Conservation (phyloP, 2,888 invertebrate genomes). For the Hyposoter dolosus region DNA sequence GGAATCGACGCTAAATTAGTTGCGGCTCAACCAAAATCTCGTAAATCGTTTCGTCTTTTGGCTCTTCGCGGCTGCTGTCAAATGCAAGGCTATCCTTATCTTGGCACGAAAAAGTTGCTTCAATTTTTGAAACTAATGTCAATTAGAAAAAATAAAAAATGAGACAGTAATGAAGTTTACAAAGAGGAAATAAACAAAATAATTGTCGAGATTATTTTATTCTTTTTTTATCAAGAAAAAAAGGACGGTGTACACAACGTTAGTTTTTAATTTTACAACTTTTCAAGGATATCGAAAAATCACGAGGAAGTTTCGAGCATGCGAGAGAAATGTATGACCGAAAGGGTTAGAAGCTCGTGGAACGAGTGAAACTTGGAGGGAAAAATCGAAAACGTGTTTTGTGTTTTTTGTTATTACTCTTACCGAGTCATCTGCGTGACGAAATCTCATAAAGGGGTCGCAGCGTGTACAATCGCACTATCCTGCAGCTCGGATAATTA, state of each 20-base stretch:
- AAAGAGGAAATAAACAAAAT: background rate
- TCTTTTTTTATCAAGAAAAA: background rate
- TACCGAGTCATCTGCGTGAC: conserved; percentile 77
- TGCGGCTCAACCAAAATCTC: conserved; percentile 48
- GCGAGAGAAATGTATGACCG: no score
- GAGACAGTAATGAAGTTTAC: no score
- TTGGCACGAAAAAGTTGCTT: background rate
- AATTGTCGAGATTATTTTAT: background rate
- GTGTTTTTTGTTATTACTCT: conserved; percentile 9
- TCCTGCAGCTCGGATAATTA: conserved; percentile 74
- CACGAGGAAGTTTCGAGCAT: no score
- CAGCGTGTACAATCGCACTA: conserved; percentile 76
- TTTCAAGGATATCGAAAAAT: no score
- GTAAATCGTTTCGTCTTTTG: conserved; percentile 49
- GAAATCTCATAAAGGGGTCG: conserved; percentile 75
- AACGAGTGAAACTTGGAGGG: background rate
- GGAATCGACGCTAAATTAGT: conserved; percentile 63
- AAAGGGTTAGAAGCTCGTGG: background rate
- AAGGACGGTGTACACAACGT: no score
- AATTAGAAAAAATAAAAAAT: background rate
- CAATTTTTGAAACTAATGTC: background rate
- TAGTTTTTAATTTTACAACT: no score
- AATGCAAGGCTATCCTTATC: background rate
- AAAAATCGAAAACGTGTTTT: conserved; percentile 1
- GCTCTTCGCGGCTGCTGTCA: conserved; percentile 16